phyloP scores from a whole-genome alignment of 2,113 vertebrate genomes.

The Indicator maculatus region DNA sequence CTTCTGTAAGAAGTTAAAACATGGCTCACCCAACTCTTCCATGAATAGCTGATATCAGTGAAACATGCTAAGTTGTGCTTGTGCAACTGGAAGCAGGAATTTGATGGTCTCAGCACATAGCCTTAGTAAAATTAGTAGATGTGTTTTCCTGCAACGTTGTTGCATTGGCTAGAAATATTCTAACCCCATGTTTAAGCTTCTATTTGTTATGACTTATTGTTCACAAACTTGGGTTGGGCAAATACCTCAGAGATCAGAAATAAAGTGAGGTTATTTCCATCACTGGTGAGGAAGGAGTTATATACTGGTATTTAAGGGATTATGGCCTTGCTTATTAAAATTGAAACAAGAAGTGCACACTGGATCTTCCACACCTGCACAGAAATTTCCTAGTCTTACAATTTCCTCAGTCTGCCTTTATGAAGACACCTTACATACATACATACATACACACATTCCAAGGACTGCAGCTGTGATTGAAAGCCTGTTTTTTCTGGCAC shows the following conservation, averaged over 20 bases:
- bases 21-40: background rate
- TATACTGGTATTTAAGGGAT: background rate
- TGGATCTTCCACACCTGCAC: background rate
- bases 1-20: background rate
- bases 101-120: background rate
- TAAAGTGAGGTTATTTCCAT: background rate
- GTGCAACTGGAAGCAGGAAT: background rate
- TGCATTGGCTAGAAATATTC: background rate
- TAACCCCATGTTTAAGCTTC: background rate
- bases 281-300: background rate
- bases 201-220: background rate
- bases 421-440: background rate
- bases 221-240: background rate
- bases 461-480: background rate
- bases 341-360: background rate
- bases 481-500: background rate
- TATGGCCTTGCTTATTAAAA: background rate
- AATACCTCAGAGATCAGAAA: background rate
- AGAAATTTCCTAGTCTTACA: background rate
- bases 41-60: background rate
- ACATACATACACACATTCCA: background rate
- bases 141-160: background rate
- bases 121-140: background rate
- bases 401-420: background rate
- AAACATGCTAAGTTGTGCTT: background rate